Conservation (phyloP, 1,140 invertebrate genomes). For the Bombus ignitus region DNA sequence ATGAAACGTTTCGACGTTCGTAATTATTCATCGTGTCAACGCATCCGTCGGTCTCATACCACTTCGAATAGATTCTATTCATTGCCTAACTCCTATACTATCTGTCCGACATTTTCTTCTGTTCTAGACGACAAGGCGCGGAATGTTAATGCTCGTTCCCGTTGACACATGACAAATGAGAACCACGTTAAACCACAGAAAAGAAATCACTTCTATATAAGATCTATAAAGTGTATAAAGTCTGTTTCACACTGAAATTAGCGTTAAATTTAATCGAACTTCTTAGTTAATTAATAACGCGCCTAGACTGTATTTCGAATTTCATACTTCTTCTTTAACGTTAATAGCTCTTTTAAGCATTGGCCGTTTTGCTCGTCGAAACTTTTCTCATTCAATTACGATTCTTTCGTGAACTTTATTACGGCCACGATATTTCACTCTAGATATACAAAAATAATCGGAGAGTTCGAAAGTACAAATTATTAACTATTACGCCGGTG, state of each 20-base stretch:
- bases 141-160: conserved; percentile 51
- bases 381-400: conserved; percentile 42
- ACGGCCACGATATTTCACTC: conserved; percentile 27
- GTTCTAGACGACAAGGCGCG: not conserved
- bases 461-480: not conserved
- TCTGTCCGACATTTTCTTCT: conserved; percentile 44
- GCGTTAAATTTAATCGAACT: no score
- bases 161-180: conserved; percentile 37
- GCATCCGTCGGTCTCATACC: conserved; percentile 52
- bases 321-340: conserved; percentile 23
- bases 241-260: no score
- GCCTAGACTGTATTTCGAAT: not conserved
- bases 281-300: no score
- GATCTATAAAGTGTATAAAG: not conserved
- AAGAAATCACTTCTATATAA: not conserved
- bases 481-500: not conserved
- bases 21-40: conserved; percentile 69
- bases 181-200: not conserved
- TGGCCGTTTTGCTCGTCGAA: conserved; percentile 6
- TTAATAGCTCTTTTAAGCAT: conserved; percentile 13
- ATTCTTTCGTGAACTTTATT: conserved; percentile 35
- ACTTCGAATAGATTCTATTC: conserved; percentile 61
- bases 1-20: conserved; percentile 66
- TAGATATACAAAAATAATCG: conserved; percentile 25
- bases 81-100: conserved; percentile 50